phyloP scores from a whole-genome alignment of 2,797 vertebrate species.

The Gymnoscopelus microlampas region DNA sequence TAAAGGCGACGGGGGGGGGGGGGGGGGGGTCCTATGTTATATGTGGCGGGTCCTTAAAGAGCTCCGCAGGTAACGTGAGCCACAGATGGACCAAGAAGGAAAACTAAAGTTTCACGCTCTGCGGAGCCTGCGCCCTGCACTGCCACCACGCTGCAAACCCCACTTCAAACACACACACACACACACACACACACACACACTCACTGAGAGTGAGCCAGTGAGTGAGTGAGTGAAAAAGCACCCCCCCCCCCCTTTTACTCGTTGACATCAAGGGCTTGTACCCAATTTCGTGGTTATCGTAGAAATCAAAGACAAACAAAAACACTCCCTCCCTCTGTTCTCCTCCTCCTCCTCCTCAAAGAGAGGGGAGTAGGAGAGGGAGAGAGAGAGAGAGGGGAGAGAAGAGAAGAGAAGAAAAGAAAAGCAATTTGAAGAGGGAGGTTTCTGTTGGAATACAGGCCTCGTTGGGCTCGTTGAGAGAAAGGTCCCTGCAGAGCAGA shows the following conservation, averaged over 20 bases:
- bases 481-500: conserved; percentile 51
- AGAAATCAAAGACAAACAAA: conserved; percentile 87
- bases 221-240: no score
- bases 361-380: conserved; percentile 43
- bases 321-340: conserved; percentile 64
- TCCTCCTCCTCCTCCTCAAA: conserved; percentile 66
- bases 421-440: conserved; percentile 63
- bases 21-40: conserved; percentile 39
- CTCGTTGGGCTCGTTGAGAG: conserved; percentile 65
- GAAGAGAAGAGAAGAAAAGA: conserved; percentile 31
- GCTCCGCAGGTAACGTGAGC: conserved; percentile 75
- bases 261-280: conserved; percentile 80
- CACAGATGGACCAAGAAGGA: conserved; percentile 67
- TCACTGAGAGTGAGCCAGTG: conserved; percentile 69
- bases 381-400: conserved; percentile 48
- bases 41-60: conserved; percentile 71
- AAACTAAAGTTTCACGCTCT: conserved; percentile 77
- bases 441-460: conserved; percentile 68
- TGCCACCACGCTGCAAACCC: conserved; percentile 58
- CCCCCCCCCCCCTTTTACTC: conserved; percentile 50
- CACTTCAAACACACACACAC: conserved; percentile 21
- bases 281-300: conserved; percentile 83
- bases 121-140: conserved; percentile 60
- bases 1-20: conserved; percentile 48
- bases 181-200: conserved; percentile 17